These are phyloP conservation scores for Cheirogaleus major DNA, from an alignment of 2,797 vertebrate species.

Conservation along the genomic window DNA sequence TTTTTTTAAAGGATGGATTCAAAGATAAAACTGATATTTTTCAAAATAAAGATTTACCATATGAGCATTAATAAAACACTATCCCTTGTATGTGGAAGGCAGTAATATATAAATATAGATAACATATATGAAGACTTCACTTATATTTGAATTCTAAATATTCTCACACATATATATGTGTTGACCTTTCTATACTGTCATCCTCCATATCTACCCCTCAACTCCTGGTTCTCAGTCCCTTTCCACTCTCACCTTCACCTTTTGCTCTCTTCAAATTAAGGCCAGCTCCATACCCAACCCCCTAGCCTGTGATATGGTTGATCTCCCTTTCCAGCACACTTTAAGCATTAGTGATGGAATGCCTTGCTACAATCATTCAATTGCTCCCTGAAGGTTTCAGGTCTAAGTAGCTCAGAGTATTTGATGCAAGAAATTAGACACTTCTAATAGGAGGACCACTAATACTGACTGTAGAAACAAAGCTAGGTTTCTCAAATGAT, in stretches of 20 bases:
- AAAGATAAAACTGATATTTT: slow-evolving; percentile 35
- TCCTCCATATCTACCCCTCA: neutral
- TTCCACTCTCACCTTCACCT: neutral
- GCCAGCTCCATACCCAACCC: neutral
- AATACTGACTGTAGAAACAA: neutral
- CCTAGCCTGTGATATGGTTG: neutral
- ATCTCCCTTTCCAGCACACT: neutral
- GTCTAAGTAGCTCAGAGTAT: neutral
- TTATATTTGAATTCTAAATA: neutral
- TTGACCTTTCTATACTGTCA: neutral
- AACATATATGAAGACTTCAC: neutral
- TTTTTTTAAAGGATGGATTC: neutral
- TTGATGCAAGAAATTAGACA: neutral
- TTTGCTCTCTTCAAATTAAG: slow-evolving; percentile 22
- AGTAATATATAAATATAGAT: neutral
- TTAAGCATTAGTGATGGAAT: neutral
- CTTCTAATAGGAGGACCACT: neutral
- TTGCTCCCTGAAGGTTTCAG: neutral
- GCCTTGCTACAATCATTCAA: neutral
- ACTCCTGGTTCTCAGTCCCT: neutral
- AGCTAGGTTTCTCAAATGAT: slow-evolving; percentile 1
- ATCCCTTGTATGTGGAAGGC: neutral
- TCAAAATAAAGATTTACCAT: slow-evolving; percentile 18
- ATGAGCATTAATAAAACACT: slow-evolving; percentile 45
- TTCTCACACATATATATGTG: neutral